Evolutionary conservation across 2,797 vertebrate genomes (phyloP), one percentile per base, ranked within the genome.

Genomic region (Gymnoscopelus microlampas): DNA sequence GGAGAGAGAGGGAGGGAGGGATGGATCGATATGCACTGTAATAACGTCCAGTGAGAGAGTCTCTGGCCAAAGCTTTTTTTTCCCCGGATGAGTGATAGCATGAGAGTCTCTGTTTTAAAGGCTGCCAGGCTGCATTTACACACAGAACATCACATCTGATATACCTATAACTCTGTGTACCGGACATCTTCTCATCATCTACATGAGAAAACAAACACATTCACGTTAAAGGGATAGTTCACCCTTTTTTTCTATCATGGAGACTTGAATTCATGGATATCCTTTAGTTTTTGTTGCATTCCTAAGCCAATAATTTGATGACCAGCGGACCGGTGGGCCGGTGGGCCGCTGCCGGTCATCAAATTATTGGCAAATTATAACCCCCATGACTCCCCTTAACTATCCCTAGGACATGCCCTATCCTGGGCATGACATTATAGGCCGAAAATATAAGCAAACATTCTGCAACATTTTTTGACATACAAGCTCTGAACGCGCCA

Each of bases 11-110:
- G 5, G 44, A 50, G 49, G 83, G 76, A 68, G 84, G 93, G 93
- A 91, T 88, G 91, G 93, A 95, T 96, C 95, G 94, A 91, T 95
- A 96, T 96, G 94, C 91, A 96, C 96, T 95, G 95, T 95, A 96
- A 96, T 95, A 95, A 96, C 93, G 95, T 94, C 82, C 94, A 91
- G 92, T 89, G 88, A 19, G 91, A 19, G 91, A 91, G 89, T 92
- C 88, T 92, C 90, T 87, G 85, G 91, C 91, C 89, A 81, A 39
- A 9, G 39, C 39, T 90, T 93, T 92, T 94, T 92, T 94, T 96
- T 95, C 93, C 94, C 19, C 88, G 86, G 87, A 90, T 93, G 91
- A 94, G 90, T 82, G 88, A 85, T 83, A 78, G 74, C 74, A 77
- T 23, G 49, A 68, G 62, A 69, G 76, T 61, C 47, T 66, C 59